A percentile compares a stretch with the other conserved stretches of the same genome.
phyloP scores from a whole-genome alignment of 1,140 invertebrate species.

The Halesus radiatus region DNA sequence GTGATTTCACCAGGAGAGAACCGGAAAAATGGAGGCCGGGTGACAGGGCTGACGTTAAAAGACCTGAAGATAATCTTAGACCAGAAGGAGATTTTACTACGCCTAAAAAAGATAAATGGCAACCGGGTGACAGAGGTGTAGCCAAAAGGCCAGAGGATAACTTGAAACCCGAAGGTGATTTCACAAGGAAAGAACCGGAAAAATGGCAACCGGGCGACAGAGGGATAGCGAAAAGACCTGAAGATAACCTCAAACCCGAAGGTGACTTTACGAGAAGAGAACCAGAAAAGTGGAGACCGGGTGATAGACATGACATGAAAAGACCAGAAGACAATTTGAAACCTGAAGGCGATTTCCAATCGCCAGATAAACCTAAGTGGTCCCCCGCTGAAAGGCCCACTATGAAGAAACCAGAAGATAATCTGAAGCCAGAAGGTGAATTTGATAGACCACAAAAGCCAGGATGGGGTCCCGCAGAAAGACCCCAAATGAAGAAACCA shows the following conservation, averaged over 20 bases:
- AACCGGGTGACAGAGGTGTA: constrained; percentile 71
- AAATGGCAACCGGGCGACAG: constrained; percentile 60
- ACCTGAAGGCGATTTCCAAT: constrained; percentile 73
- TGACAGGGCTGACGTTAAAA: constrained; percentile 64
- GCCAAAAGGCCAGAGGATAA: constrained; percentile 73
- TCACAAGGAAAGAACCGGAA: constrained; percentile 64
- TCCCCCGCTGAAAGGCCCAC: constrained; percentile 61
- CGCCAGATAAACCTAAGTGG: constrained; percentile 61
- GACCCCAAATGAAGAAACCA: constrained; percentile 60
- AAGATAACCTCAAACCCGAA: constrained; percentile 69
- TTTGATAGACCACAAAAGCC: constrained; percentile 62
- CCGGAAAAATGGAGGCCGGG: constrained; percentile 64
- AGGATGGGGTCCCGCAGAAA: constrained; percentile 59
- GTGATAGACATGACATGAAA: constrained; percentile 67
- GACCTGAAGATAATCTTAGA: constrained; percentile 70
- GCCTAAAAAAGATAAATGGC: constrained; percentile 66
- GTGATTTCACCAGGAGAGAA: constrained; percentile 71
- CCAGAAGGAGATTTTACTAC: constrained; percentile 75
- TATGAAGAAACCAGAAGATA: constrained; percentile 69
- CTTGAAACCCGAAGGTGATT: constrained; percentile 72
- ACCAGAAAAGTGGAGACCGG: constrained; percentile 65
- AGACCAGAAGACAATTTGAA: constrained; percentile 73
- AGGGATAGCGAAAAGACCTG: constrained; percentile 60
- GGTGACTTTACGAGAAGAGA: constrained; percentile 67
- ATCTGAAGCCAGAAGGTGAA: constrained; percentile 73